Base-by-base conservation (phyloP, 2,888 invertebrate species). In the Adelphocoris suturalis region DNA sequence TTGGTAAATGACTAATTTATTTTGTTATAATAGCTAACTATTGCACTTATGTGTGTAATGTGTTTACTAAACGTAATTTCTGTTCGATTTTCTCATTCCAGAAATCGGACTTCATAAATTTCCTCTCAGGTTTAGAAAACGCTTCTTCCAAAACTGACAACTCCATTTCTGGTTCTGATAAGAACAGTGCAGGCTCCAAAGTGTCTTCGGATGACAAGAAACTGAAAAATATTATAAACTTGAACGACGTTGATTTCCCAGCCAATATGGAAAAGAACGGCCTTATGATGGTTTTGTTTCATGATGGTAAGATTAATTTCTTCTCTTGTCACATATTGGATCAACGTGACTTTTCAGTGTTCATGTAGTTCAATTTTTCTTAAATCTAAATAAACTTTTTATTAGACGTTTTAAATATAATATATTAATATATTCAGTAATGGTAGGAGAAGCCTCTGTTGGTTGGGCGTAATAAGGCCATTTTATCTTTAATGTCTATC, bases 101-200 rank as follows among this genome's bases (percentile, higher is more conserved):
- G 88, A 88, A 88, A 88, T 48, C 88, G 5, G 88, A 88, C 52
- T 88, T 88, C 88, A 88, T 88, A 0, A 88, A 55, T 52, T 88
- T 78, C 80, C 46, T 88, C 1, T 37, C 80, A 3, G 78, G 12
- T 27, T n/a, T 78, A 0, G 88, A 88, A 37, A 80, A 23, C 19
- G 23, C 78, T 7, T 46, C 88, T 11, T 12, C 23, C n/a, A n/a
- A 37, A 19, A 19, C 27, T 23, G 88, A 76, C 55, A 88, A 88
- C 37, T n/a, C 88, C 11, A 52, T 88, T 48, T 80, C 88, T n/a
- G 48, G 19, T 27, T 76, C 80, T 9, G 80, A 55, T 3, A 78
- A 78, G 27, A 23, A 28, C 13, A 52, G 46, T 16, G 61, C 28
- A 14, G 80, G 78, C 55, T 55, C 80, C 13, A 88, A 88, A 52